These are phyloP conservation scores for Drosophila villosipedis DNA, from an alignment of 2,888 invertebrate species.

Conservation along the genomic window DNA sequence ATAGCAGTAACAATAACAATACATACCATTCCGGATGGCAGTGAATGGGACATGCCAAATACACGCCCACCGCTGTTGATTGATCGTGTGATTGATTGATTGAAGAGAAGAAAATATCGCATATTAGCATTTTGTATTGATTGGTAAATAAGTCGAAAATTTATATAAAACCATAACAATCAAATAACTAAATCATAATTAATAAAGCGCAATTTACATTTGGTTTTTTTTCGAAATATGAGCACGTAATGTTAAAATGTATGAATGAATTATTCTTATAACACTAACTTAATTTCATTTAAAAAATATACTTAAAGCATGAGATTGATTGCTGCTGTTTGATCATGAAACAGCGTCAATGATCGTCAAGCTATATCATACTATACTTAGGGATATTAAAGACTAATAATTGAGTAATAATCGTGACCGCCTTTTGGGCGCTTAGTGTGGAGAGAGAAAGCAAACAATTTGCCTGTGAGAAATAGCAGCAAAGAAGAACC, in stretches of 20 bases:
- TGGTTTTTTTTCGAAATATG: slow-evolving; percentile 45
- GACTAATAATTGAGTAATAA: slow-evolving; percentile 14
- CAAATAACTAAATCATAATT: slow-evolving; percentile 29
- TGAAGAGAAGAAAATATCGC: slow-evolving; percentile 39
- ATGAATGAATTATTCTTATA: slow-evolving; percentile 44
- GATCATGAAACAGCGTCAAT: background rate
- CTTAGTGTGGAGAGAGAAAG: slow-evolving; percentile 5
- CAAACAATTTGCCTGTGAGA: slow-evolving; percentile 13
- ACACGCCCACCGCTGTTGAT: slow-evolving; percentile 84
- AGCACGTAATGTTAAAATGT: slow-evolving; percentile 54
- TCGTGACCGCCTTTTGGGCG: slow-evolving; percentile 26
- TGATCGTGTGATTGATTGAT: slow-evolving; percentile 22
- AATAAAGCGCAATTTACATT: slow-evolving; percentile 63
- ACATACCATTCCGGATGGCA: slow-evolving; percentile 86
- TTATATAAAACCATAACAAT: slow-evolving; percentile 7
- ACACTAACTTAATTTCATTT: slow-evolving; percentile 56
- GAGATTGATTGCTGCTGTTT: slow-evolving; percentile 2
- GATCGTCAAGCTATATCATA: background rate
- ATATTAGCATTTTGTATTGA: slow-evolving; percentile 54
- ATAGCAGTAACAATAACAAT: slow-evolving; percentile 35
- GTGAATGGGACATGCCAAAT: slow-evolving; percentile 86
- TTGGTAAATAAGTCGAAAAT: slow-evolving; percentile 12
- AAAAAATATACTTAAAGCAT: slow-evolving; percentile 6
- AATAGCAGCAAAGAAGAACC: slow-evolving; percentile 8
- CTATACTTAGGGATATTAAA: slow-evolving; percentile 23